Percentiles rank a stretch among this genome's conserved stretches.
These are phyloP conservation scores for Apis dorsata DNA, from an alignment of 1,140 invertebrate species.

Conservation along the genomic window DNA sequence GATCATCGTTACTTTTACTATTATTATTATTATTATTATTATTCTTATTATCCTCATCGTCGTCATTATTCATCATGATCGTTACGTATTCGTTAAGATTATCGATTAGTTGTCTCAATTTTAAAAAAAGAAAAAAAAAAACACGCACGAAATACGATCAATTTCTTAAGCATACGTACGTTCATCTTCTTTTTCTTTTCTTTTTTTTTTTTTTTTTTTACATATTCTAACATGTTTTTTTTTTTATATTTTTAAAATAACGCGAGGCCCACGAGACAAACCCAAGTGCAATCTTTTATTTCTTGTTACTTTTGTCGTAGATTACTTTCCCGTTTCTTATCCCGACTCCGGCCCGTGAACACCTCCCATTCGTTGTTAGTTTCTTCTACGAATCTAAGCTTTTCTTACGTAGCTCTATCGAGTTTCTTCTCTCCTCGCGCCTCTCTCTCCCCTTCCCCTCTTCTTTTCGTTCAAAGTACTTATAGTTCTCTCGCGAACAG, in stretches of 20 bases:
- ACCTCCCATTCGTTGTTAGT: constrained; percentile 43
- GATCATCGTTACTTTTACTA: constrained; percentile 1
- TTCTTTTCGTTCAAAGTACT: constrained; percentile 34
- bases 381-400: constrained; percentile 9
- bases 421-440: background rate
- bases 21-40: background rate
- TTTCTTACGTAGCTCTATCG: background rate
- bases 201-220: background rate
- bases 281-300: constrained; percentile 39
- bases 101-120: background rate
- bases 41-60: background rate
- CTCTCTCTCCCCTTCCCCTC: too few species aligned
- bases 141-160: constrained; percentile 1
- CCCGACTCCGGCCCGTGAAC: background rate
- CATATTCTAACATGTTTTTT: background rate
- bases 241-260: constrained; percentile 9
- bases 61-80: background rate
- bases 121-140: background rate
- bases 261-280: constrained; percentile 13
- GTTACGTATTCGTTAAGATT: constrained; percentile 12
- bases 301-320: constrained; percentile 38
- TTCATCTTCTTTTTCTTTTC: background rate
- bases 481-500: constrained; percentile 9
- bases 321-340: constrained; percentile 14
- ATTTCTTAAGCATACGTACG: constrained; percentile 1